Evolutionary conservation across 2,113 vertebrate species (phyloP).

Genomic region (Nymphicus hollandicus): DNA sequence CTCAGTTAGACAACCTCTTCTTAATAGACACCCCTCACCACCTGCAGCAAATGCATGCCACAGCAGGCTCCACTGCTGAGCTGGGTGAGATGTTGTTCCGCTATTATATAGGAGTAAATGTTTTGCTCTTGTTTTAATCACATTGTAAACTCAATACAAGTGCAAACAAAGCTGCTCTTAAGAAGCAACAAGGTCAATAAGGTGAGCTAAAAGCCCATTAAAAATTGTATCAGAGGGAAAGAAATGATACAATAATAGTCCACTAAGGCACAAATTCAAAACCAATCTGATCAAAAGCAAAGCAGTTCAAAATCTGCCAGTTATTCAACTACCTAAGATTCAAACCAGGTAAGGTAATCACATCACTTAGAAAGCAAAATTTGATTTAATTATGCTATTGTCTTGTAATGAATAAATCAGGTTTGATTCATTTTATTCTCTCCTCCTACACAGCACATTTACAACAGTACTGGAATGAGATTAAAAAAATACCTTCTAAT

Average conservation of each 20-base stretch:
- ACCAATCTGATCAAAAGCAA: background rate
- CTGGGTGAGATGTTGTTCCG: background rate
- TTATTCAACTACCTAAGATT: background rate
- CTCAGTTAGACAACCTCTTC: background rate
- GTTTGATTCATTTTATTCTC: conserved; percentile 47
- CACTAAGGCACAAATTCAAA: background rate
- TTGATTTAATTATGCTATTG: conserved; percentile 37
- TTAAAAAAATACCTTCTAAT: conserved; percentile 28
- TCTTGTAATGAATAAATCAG: conserved; percentile 45
- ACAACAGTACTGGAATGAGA: conserved; percentile 35
- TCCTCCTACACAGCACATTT: conserved; percentile 38
- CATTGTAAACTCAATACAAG: background rate
- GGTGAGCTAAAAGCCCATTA: background rate
- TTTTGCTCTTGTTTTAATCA: background rate
- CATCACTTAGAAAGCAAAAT: background rate
- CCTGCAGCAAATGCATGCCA: background rate
- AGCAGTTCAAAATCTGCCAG: background rate
- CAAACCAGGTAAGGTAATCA: background rate
- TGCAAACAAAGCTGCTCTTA: background rate
- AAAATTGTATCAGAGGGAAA: background rate
- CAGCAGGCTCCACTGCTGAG: background rate
- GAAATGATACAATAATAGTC: background rate
- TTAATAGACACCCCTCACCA: background rate
- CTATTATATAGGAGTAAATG: background rate
- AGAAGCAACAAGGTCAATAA: background rate